Evolutionary conservation across 2,888 invertebrate species (phyloP).

Genomic region (Danaus chrysippus): DNA sequence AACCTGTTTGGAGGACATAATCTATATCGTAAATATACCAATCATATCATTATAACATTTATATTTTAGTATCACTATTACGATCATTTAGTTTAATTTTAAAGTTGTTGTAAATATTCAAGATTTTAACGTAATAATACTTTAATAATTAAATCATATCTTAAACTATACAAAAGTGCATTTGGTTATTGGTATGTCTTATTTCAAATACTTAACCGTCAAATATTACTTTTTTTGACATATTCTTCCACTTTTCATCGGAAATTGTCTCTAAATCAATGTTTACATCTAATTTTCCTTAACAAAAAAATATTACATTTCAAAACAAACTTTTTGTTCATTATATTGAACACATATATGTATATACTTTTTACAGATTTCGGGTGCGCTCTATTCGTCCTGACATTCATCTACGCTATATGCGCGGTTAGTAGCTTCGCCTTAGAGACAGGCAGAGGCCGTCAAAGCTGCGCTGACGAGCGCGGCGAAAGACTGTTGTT

Average conservation of each 20-base stretch:
- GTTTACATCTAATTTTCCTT: too few species aligned
- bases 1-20: conserved; percentile 67
- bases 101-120: too few species aligned
- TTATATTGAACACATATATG: background rate
- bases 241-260: too few species aligned
- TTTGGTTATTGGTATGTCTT: too few species aligned
- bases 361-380: conserved; percentile 52
- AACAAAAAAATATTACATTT: too few species aligned
- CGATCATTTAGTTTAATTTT: background rate
- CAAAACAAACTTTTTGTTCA: too few species aligned
- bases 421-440: conserved; percentile 70
- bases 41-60: background rate
- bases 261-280: too few species aligned
- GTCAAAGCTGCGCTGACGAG: conserved; percentile 48
- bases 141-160: background rate
- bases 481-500: conserved; percentile 64
- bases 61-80: background rate
- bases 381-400: conserved; percentile 58
- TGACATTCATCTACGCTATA: conserved; percentile 69
- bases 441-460: conserved; percentile 54
- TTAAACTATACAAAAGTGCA: background rate
- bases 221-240: too few species aligned
- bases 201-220: too few species aligned
- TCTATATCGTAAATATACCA: conserved; percentile 62
- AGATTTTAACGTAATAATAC: background rate